Evolutionary conservation across 2,888 invertebrate genomes (phyloP), one percentile per base, ranked within the genome.

Genomic region (Hoplodrina ambigua): DNA sequence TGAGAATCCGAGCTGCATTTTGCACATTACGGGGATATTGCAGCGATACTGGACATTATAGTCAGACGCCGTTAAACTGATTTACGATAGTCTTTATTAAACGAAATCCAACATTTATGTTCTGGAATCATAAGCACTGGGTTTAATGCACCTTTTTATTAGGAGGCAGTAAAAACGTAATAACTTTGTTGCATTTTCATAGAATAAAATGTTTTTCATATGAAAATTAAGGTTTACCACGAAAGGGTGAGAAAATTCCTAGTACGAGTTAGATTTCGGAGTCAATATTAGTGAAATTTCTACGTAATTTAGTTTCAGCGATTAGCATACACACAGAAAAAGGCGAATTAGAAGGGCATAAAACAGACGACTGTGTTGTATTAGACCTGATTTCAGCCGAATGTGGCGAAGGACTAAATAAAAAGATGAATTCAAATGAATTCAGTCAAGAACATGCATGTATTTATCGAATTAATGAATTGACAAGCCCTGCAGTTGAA

Each of bases 21-120:
- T 64, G 78, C 82, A 84, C 82, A 84, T 86, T 81, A 78, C 72
- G 49, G 71, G 77, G 82, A 81, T 85, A 86, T 84, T 81, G 85
- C 80, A 72, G 80, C 84, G 85, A 86, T 88, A 87, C 78, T 84
- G 86, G 82, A 81, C 80, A 83, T 86, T 86, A 88, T 82, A 82
- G 80, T 81, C 85, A 80, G 78, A 76, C 81, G 69, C 72, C 78
- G 79, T 87, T 81, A 84, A 80, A 82, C 75, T 85, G 84, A 86
- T 86, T 82, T 86, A 86, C 72, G 70, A 68, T 69, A 67, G 65
- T 72, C 72, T 75, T 72, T 78, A 83, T 83, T 78, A 75, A 80
- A 72, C 61, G 61, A 69, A 69, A 71, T 69, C 67, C 69, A 30
- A 64, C 72, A 72, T 81, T 71, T 67, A 76, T 67, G 64, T 61